phyloP scores from a whole-genome alignment of 2,888 invertebrate species.

The Oegoconia quadripuncta region DNA sequence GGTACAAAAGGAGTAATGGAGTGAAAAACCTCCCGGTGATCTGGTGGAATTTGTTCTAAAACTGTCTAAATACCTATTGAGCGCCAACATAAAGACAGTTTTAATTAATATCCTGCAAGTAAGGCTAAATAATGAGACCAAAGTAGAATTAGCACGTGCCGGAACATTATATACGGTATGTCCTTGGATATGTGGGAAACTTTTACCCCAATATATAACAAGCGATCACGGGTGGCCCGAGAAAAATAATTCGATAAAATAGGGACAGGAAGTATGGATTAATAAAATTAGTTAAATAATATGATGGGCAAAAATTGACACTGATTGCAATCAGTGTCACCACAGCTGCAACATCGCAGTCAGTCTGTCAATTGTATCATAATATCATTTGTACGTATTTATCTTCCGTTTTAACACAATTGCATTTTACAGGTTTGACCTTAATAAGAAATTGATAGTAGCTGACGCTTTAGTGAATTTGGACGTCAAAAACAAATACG shows the following conservation, averaged over 20 bases:
- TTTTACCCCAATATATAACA: no score
- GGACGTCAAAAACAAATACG: slow-evolving; percentile 50
- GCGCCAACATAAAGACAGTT: slow-evolving; percentile 1
- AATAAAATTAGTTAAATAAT: no score
- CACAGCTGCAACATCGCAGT: no score
- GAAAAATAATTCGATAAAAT: no score
- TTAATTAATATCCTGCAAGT: neutral
- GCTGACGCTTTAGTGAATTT: slow-evolving; percentile 49
- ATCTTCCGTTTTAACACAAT: neutral
- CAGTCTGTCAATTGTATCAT: neutral
- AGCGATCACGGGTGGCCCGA: neutral
- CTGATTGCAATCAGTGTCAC: no score
- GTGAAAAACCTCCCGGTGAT: slow-evolving; percentile 49
- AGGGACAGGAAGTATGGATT: no score
- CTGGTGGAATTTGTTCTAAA: slow-evolving; percentile 30
- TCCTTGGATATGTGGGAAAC: no score
- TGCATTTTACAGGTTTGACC: slow-evolving; percentile 48
- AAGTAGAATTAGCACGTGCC: no score
- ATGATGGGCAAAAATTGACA: no score
- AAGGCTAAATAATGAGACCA: no score
- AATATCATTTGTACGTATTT: neutral
- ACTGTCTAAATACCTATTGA: slow-evolving; percentile 13
- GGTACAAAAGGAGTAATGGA: slow-evolving; percentile 68
- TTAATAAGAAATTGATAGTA: slow-evolving; percentile 49
- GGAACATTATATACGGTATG: no score